Evolutionary conservation across 2,888 invertebrate genomes (phyloP).

Genomic region (Trachelus tabidus): DNA sequence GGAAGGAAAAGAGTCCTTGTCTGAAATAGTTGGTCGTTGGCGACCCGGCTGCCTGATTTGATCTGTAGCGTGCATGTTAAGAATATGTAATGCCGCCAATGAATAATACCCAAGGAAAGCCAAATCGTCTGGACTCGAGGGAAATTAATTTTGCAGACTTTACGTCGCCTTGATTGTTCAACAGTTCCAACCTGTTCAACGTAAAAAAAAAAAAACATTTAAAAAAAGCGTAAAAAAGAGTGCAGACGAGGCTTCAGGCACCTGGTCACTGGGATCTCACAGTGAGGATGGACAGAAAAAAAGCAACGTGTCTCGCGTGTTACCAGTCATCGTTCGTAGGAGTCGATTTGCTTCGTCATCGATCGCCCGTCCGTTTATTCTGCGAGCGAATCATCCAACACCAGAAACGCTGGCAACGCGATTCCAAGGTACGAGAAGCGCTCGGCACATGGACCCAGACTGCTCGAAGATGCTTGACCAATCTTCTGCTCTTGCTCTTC

Average conservation of each 20-base stretch:
- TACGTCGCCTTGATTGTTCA: neutral
- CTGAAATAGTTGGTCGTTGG: slow-evolving; percentile 5
- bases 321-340: neutral
- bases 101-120: neutral
- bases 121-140: neutral
- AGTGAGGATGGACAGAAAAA: neutral
- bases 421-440: too few species aligned
- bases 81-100: neutral
- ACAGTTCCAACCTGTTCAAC: neutral
- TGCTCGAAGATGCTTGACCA: too few species aligned
- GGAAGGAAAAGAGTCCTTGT: slow-evolving; percentile 18
- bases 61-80: neutral
- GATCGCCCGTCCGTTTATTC: neutral
- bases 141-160: neutral
- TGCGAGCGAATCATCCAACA: neutral
- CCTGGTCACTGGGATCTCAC: neutral
- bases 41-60: neutral
- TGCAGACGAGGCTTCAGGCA: neutral
- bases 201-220: neutral
- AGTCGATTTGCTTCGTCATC: neutral
- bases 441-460: too few species aligned
- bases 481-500: too few species aligned
- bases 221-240: neutral
- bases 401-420: neutral
- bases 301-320: neutral